These are phyloP conservation scores for Atopsyche davidsoni DNA, from an alignment of 1,140 invertebrate genomes.

Conservation along the genomic window DNA sequence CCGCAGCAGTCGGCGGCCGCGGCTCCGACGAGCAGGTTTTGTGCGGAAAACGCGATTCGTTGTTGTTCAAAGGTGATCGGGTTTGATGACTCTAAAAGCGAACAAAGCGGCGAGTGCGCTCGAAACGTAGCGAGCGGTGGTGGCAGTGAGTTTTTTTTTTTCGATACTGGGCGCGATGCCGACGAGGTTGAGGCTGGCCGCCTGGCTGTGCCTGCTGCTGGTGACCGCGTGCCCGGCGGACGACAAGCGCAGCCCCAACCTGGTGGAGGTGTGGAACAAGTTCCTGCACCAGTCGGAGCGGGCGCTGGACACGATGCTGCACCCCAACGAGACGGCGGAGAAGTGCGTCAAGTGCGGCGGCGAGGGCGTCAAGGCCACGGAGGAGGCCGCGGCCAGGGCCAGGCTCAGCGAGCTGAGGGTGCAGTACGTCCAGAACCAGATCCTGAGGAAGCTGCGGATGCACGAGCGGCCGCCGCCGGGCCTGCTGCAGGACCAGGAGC, in stretches of 20 bases:
- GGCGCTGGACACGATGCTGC: constrained; percentile 12
- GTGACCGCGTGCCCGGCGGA: constrained; percentile 5
- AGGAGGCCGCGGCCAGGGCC: background rate
- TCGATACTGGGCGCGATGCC: no score
- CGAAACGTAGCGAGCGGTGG: no score
- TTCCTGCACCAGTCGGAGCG: constrained; percentile 21
- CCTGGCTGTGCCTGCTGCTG: background rate
- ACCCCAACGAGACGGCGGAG: background rate
- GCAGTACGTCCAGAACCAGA: constrained; percentile 52
- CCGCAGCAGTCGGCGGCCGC: no score
- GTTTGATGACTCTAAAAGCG: no score
- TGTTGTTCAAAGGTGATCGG: no score
- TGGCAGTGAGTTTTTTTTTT: no score
- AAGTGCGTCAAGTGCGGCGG: constrained; percentile 39
- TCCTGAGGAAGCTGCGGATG: constrained; percentile 49
- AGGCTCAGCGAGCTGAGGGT: constrained; percentile 47
- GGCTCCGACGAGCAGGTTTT: no score
- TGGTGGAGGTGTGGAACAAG: constrained; percentile 22
- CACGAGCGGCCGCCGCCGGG: constrained; percentile 45
- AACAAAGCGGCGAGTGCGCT: no score
- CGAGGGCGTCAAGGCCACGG: constrained; percentile 33
- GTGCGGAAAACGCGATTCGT: no score
- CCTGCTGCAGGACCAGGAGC: constrained; percentile 46
- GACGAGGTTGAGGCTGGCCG: no score
- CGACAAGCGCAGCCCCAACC: background rate